phyloP scores from a whole-genome alignment of 2,888 invertebrate genomes.

The Tholera decimalis region DNA sequence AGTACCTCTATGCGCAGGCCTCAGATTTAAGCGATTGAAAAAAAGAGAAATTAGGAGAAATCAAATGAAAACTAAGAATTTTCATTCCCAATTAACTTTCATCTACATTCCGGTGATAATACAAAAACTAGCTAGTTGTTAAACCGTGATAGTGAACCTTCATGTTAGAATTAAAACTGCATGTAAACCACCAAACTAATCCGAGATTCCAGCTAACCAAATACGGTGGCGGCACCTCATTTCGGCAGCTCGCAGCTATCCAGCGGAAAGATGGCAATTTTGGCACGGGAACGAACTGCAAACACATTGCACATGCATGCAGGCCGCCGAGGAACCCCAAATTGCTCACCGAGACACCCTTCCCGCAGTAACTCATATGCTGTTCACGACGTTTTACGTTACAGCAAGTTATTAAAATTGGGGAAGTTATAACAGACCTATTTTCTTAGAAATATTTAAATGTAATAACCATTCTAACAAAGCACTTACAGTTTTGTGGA shows the following conservation, averaged over 20 bases:
- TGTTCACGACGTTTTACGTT: conserved; percentile 76
- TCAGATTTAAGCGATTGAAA: too few relatives aligned
- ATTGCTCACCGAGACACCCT: conserved; percentile 85
- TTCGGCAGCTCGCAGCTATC: conserved; percentile 62
- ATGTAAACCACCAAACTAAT: conserved; percentile 64
- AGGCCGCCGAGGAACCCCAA: conserved; percentile 82
- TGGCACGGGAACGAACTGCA: conserved; percentile 81
- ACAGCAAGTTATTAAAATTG: conserved; percentile 61
- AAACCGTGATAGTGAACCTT: conserved; percentile 5
- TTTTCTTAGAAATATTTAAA: background rate
- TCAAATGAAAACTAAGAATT: background rate
- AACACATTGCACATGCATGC: conserved; percentile 76
- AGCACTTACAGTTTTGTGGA: background rate
- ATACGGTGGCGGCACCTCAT: conserved; percentile 67
- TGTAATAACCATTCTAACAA: background rate
- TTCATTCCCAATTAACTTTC: background rate
- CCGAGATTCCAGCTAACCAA: conserved; percentile 67
- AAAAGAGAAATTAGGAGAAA: too few relatives aligned
- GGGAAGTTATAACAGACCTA: conserved; percentile 13
- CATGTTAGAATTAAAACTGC: conserved; percentile 36
- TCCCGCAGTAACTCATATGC: conserved; percentile 83
- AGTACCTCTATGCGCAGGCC: too few relatives aligned
- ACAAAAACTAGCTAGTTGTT: background rate
- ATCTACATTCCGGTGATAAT: background rate
- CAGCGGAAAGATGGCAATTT: conserved; percentile 86